These are phyloP conservation scores for Pachyrhynchus sulphureomaculatus DNA, from an alignment of 1,140 invertebrate species.

Conservation along the genomic window DNA sequence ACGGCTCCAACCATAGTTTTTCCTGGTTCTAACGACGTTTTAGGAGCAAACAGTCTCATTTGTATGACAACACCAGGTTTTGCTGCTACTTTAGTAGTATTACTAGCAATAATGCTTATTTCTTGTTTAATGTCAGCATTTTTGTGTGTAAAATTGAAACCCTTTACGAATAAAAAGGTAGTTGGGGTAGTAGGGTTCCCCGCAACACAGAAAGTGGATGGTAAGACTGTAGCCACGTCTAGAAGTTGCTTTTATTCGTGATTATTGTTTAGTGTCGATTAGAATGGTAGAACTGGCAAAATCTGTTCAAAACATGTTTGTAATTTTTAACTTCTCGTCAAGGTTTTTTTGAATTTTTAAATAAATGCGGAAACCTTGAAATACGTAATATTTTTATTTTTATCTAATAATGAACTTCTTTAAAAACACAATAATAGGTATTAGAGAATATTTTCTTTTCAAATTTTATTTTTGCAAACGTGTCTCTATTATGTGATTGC, in stretches of 20 bases:
- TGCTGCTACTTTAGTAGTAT: slow-evolving; percentile 77
- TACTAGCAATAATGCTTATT: slow-evolving; percentile 76
- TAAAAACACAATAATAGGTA: too few relatives aligned
- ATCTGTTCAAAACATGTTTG: too few relatives aligned
- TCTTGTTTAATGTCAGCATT: slow-evolving; percentile 83
- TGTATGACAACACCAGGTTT: slow-evolving; percentile 92
- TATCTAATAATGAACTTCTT: too few relatives aligned
- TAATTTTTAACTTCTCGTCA: too few relatives aligned
- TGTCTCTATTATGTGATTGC: too few relatives aligned
- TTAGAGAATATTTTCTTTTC: too few relatives aligned
- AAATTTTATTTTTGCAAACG: too few relatives aligned
- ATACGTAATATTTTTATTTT: too few relatives aligned
- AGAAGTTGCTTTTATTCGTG: slow-evolving; percentile 60
- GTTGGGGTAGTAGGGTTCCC: slow-evolving; percentile 52
- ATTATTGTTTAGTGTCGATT: slow-evolving; percentile 1
- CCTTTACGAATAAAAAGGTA: slow-evolving; percentile 61
- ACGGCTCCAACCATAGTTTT: slow-evolving; percentile 69
- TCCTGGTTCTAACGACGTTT: slow-evolving; percentile 57
- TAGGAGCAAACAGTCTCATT: slow-evolving; percentile 61
- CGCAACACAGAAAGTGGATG: slow-evolving; percentile 49
- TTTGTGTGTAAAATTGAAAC: slow-evolving; percentile 74
- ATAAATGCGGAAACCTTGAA: too few relatives aligned
- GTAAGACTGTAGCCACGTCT: slow-evolving; percentile 42
- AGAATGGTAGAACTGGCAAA: neutral
- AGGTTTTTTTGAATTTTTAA: too few relatives aligned